These are phyloP conservation scores for Dipodomys merriami DNA, from an alignment of 2,113 vertebrate species.

Conservation along the genomic window DNA sequence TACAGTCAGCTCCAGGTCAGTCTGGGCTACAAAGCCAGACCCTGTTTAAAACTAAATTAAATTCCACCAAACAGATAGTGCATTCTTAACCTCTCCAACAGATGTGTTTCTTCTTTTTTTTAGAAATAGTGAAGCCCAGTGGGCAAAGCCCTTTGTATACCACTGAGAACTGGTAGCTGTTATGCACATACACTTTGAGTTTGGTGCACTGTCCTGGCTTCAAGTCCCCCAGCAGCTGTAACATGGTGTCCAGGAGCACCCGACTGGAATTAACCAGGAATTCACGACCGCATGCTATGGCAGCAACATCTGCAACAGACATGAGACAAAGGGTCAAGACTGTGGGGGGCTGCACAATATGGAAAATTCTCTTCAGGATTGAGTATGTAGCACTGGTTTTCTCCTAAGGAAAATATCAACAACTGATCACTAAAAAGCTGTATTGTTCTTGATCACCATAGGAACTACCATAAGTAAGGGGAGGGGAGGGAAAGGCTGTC, in stretches of 20 bases:
- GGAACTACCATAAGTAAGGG: background rate
- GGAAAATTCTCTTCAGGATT: background rate
- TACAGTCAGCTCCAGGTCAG: background rate
- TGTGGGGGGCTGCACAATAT: background rate
- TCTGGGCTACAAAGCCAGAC: background rate
- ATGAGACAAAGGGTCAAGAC: slow-evolving; percentile 31
- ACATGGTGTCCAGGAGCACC: slow-evolving; percentile 90
- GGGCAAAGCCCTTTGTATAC: background rate
- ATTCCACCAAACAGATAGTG: background rate
- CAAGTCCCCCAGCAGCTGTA: slow-evolving; percentile 91
- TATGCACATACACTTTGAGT: slow-evolving; percentile 92
- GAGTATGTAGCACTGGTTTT: background rate
- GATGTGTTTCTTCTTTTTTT: background rate
- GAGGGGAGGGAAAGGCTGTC: too few species aligned
- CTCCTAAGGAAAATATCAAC: background rate
- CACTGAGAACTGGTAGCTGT: background rate
- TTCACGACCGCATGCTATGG: slow-evolving; percentile 92
- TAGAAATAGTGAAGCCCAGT: background rate
- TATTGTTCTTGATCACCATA: background rate
- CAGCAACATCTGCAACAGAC: slow-evolving; percentile 92
- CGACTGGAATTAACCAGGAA: slow-evolving; percentile 91
- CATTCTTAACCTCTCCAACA: background rate
- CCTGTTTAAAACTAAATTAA: background rate
- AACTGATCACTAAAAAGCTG: background rate
- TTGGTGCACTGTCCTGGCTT: slow-evolving; percentile 91